Evolutionary conservation across 2,113 vertebrate genomes (phyloP).

Genomic region (Entelurus aequoreus): DNA sequence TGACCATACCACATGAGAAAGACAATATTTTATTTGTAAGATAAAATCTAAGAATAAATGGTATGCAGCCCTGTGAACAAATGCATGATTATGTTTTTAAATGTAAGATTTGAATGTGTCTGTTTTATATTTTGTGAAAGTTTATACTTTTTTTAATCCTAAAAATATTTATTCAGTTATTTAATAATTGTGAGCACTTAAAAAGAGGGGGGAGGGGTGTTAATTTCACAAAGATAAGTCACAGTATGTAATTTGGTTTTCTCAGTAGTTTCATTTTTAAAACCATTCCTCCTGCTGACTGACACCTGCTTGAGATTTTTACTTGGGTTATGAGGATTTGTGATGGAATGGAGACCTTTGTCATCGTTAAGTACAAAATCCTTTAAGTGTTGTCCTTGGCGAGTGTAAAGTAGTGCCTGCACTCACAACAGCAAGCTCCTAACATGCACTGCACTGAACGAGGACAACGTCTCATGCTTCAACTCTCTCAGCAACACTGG

Average conservation of each 20-base stretch:
- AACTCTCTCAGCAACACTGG: conserved; percentile 13
- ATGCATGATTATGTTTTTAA: conserved; percentile 71
- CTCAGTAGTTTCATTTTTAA: conserved; percentile 49
- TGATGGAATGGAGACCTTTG: conserved; percentile 23
- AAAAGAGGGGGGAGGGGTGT: conserved; percentile 43
- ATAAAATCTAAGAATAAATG: conserved; percentile 66
- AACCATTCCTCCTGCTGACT: conserved; percentile 38
- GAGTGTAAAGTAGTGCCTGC: conserved; percentile 5
- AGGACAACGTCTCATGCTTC: background rate
- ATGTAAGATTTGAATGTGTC: conserved; percentile 70
- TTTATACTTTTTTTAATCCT: conserved; percentile 74
- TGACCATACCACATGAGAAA: conserved; percentile 62
- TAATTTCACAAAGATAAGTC: conserved; percentile 41
- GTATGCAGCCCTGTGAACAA: conserved; percentile 73
- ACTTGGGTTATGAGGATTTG: conserved; percentile 30
- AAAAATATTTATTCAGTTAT: conserved; percentile 58
- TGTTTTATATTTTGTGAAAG: conserved; percentile 74
- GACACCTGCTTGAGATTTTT: conserved; percentile 41
- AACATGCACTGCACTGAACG: conserved; percentile 2
- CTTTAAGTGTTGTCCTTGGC: conserved; percentile 12
- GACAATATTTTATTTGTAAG: conserved; percentile 73
- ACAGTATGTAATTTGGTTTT: conserved; percentile 49
- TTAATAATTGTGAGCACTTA: conserved; percentile 61
- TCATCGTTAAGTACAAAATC: conserved; percentile 3
- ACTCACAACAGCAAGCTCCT: conserved; percentile 4